These are phyloP conservation scores for Drosophila setosimentum DNA, from an alignment of 2,888 invertebrate genomes.

Conservation along the genomic window DNA sequence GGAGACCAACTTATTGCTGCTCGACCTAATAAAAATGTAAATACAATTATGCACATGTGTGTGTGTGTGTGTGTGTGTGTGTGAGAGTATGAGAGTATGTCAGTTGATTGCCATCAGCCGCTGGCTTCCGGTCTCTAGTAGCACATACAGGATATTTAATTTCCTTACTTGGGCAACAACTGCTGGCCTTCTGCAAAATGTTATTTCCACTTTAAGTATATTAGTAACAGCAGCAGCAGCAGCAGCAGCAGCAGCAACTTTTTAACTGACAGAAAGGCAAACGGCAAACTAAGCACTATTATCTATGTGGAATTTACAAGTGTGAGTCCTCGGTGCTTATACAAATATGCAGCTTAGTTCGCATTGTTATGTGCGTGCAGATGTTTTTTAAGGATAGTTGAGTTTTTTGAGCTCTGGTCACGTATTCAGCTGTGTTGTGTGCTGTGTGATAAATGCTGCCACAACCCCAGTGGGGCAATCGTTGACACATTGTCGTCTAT, in stretches of 20 bases:
- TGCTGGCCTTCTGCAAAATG: conserved; percentile 51
- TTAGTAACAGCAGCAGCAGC: conserved; percentile 25
- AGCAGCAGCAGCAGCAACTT: conserved; percentile 16
- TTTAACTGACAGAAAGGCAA: neutral
- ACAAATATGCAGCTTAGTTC: conserved; percentile 35
- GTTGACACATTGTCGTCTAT: conserved; percentile 62
- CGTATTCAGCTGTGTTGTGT: conserved; percentile 38
- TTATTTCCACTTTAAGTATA: conserved; percentile 42
- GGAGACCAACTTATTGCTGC: conserved; percentile 10
- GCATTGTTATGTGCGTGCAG: conserved; percentile 8
- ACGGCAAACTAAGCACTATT: neutral
- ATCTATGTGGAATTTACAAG: conserved; percentile 47
- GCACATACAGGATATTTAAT: conserved; percentile 70
- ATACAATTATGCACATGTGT: conserved; percentile 23
- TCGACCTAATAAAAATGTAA: conserved; percentile 37
- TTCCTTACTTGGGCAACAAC: conserved; percentile 52
- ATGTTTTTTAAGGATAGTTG: conserved; percentile 52
- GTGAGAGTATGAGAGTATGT: neutral
- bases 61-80: conserved; percentile 1
- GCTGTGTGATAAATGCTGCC: conserved; percentile 58
- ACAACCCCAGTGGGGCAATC: conserved; percentile 23
- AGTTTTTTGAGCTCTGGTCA: conserved; percentile 45
- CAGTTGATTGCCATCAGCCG: conserved; percentile 1
- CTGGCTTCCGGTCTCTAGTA: neutral
- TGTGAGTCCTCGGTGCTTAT: conserved; percentile 11